Conservation (phyloP, 2,888 invertebrate species). For the Orchesellides sinensis region DNA sequence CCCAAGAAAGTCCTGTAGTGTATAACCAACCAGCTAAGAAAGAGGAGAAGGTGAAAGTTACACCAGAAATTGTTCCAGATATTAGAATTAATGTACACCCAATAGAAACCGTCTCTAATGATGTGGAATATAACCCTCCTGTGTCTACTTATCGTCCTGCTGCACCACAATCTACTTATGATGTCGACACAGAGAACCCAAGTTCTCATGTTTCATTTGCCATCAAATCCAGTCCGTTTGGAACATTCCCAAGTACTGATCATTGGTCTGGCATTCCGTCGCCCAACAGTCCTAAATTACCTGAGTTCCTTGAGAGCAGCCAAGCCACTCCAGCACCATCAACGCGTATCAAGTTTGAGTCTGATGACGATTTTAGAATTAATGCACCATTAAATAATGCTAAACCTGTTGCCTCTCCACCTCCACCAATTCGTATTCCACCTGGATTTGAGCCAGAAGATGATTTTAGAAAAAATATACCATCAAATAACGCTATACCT, state of each 20-base stretch:
- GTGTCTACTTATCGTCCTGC: too few relatives aligned
- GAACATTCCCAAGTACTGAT: constrained; percentile 53
- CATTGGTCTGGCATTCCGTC: constrained; percentile 61
- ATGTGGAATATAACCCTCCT: neutral
- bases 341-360: neutral
- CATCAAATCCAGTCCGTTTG: constrained; percentile 38
- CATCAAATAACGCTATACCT: too few relatives aligned
- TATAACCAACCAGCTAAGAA: neutral
- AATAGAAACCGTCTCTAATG: neutral
- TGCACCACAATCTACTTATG: neutral
- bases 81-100: constrained; percentile 39
- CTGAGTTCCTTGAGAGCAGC: constrained; percentile 36
- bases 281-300: constrained; percentile 41
- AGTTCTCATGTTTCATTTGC: neutral
- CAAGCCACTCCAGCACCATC: neutral
- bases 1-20: constrained; percentile 1
- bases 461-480: too few relatives aligned
- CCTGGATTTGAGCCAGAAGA: neutral
- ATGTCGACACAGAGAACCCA: neutral
- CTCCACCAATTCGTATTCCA: neutral
- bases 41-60: neutral
- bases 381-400: neutral
- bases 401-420: neutral
- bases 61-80: constrained; percentile 47
- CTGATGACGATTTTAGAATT: neutral